These are phyloP conservation scores for Spea multiplicata DNA, from an alignment of 2,113 vertebrate species.

Conservation along the genomic window DNA sequence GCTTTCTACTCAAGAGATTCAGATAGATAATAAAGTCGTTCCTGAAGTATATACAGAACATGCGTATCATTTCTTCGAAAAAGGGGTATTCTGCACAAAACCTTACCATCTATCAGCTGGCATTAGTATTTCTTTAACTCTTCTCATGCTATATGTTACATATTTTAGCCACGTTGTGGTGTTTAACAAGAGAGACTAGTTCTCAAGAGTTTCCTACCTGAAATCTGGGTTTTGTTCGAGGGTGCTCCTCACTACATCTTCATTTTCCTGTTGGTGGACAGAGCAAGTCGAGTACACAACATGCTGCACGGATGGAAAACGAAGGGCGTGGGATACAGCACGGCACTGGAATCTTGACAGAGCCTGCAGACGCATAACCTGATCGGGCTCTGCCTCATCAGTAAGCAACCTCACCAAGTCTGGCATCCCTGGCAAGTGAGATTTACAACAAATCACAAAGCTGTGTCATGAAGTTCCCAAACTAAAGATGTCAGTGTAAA, in stretches of 20 bases:
- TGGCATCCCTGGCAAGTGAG: constrained; percentile 74
- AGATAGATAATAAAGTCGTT: too few species aligned
- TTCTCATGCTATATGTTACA: too few species aligned
- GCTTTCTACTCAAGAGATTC: too few species aligned
- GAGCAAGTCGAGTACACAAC: constrained; percentile 95
- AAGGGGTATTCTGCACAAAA: too few species aligned
- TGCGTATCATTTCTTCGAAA: too few species aligned
- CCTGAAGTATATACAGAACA: too few species aligned
- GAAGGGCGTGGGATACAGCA: constrained; percentile 74
- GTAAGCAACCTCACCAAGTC: constrained; percentile 58
- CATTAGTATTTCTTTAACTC: too few species aligned
- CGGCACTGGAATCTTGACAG: constrained; percentile 82
- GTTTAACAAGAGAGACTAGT: too few species aligned
- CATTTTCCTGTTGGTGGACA: constrained; percentile 83
- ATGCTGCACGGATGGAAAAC: constrained; percentile 76
- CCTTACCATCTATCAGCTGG: too few species aligned
- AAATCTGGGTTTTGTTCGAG: constrained; percentile 70
- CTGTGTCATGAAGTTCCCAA: too few species aligned
- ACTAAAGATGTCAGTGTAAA: too few species aligned
- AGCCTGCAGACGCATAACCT: constrained; percentile 66
- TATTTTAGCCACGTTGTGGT: too few species aligned
- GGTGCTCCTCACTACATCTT: constrained; percentile 75
- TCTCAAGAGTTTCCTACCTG: constrained; percentile 64
- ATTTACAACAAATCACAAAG: background rate
- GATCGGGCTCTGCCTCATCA: constrained; percentile 41